These are phyloP conservation scores for Mus musculus DNA, from an alignment of 2,113 vertebrate genomes.

Conservation along the genomic window DNA sequence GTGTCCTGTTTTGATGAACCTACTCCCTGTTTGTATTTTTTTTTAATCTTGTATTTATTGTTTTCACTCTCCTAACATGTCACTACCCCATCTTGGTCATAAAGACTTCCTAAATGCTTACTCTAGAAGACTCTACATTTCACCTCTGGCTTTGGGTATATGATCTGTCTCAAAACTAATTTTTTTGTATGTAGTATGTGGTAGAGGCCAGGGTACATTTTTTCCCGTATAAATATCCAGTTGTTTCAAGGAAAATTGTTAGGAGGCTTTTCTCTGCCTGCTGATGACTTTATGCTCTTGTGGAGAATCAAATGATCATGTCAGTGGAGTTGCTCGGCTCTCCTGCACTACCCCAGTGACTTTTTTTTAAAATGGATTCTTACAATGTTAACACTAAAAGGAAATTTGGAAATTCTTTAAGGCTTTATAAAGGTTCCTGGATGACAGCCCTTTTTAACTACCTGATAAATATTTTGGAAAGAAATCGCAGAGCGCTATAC, in stretches of 20 bases:
- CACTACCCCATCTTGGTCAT: neutral
- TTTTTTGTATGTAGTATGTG: slow-evolving; percentile 8
- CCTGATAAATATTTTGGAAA: slow-evolving; percentile 49
- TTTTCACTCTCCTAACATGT: neutral
- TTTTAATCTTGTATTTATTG: neutral
- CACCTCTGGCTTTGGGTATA: slow-evolving; percentile 2
- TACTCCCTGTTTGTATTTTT: neutral
- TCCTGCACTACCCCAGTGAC: slow-evolving; percentile 30
- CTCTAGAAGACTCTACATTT: neutral
- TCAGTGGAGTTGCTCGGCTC: neutral
- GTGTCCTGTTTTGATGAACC: slow-evolving; percentile 40
- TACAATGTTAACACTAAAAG: slow-evolving; percentile 28
- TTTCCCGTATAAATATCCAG: neutral
- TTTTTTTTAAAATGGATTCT: slow-evolving; percentile 36
- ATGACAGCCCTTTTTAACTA: slow-evolving; percentile 1
- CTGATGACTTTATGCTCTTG: slow-evolving; percentile 17
- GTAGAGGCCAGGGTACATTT: neutral
- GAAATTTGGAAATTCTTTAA: slow-evolving; percentile 31
- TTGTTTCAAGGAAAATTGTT: slow-evolving; percentile 44
- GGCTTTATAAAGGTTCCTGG: slow-evolving; percentile 29
- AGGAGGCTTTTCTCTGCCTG: slow-evolving; percentile 23
- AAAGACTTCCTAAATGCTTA: slow-evolving; percentile 12
- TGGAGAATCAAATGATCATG: slow-evolving; percentile 34
- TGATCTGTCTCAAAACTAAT: neutral
- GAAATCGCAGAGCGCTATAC: neutral